These are phyloP conservation scores for Homalodisca vitripennis DNA, from an alignment of 1,140 invertebrate species.

Conservation along the genomic window DNA sequence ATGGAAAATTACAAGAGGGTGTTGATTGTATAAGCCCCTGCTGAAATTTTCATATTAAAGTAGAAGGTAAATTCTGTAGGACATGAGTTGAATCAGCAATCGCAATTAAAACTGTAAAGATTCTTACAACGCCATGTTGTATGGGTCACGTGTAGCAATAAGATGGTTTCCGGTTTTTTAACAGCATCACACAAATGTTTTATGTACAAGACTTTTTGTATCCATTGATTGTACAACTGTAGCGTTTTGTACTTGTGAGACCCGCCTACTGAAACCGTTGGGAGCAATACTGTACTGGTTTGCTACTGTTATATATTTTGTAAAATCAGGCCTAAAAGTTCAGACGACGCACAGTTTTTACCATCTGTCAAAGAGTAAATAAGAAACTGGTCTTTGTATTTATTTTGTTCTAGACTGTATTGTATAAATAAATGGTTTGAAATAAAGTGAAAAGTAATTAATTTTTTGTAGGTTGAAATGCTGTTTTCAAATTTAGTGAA, in stretches of 20 bases:
- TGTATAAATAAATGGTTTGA: not conserved
- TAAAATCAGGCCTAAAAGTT: not conserved
- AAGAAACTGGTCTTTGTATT: not conserved
- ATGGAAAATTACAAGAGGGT: not conserved
- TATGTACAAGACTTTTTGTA: not conserved
- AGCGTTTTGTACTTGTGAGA: not conserved
- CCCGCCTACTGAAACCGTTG: not conserved
- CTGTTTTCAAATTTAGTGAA: too few species aligned
- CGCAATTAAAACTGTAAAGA: not conserved
- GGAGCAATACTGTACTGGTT: constrained; percentile 13
- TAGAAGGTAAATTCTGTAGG: not conserved
- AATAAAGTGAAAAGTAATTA: not conserved
- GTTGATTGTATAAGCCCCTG: not conserved
- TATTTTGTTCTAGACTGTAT: not conserved
- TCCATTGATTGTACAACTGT: not conserved
- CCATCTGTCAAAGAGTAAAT: not conserved
- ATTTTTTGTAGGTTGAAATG: too few species aligned
- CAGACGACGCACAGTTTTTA: not conserved
- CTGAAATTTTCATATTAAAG: not conserved
- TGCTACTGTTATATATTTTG: constrained; percentile 9
- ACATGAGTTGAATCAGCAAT: not conserved
- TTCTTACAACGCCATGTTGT: not conserved
- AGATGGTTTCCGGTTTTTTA: not conserved
- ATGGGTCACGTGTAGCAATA: not conserved
- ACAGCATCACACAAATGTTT: not conserved